Evolutionary conservation across 92 coral and sea anemone genomes (phyloP).

Genomic region (Virgularia gustaviana): DNA sequence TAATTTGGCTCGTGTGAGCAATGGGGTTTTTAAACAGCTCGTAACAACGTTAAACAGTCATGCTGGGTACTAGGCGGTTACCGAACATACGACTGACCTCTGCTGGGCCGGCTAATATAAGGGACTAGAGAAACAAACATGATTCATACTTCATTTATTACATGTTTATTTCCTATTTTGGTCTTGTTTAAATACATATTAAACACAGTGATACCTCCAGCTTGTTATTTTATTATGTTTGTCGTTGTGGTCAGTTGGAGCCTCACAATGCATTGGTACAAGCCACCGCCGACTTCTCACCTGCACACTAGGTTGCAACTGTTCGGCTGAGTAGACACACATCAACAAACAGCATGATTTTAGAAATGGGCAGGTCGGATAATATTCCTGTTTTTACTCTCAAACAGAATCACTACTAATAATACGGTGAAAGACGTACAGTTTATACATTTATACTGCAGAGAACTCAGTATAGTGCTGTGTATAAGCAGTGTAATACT

Average conservation of each 20-base stretch:
- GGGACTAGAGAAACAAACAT: constrained; percentile 30
- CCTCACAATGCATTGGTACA: not conserved
- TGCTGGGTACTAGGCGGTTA: constrained; percentile 12
- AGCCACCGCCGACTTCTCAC: not conserved
- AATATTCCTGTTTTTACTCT: too few species aligned
- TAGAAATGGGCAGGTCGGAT: too few species aligned
- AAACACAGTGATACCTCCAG: not conserved
- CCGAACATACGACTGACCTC: not conserved
- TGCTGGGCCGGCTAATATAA: not conserved
- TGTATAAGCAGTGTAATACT: too few species aligned
- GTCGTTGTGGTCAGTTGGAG: not conserved
- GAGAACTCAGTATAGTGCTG: too few species aligned
- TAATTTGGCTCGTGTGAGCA: constrained; percentile 34
- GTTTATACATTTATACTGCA: too few species aligned
- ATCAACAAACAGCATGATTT: too few species aligned
- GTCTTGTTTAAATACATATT: not conserved
- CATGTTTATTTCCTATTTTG: not conserved
- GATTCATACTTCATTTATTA: not conserved
- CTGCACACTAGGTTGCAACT: too few species aligned
- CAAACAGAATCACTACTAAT: too few species aligned
- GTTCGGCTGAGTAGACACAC: too few species aligned
- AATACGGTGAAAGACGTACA: too few species aligned
- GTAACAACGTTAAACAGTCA: constrained; percentile 41
- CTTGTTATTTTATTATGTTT: not conserved
- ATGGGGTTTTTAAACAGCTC: constrained; percentile 27